Base-by-base conservation (phyloP, 1,140 invertebrate genomes). In the Drosophila ananassae region DNA sequence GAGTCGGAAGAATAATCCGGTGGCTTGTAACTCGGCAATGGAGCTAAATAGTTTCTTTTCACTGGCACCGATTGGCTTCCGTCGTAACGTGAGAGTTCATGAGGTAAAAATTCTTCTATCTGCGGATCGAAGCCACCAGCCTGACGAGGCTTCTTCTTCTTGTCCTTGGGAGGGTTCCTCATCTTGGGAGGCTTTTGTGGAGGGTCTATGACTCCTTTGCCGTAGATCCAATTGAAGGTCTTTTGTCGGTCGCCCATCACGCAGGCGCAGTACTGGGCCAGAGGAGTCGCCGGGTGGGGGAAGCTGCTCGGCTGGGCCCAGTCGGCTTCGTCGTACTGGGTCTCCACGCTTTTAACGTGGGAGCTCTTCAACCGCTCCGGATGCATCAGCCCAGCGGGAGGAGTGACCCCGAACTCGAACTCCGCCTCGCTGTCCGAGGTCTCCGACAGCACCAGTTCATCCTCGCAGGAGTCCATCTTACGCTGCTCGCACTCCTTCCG, bases 321-420 rank as follows among this genome's bases (percentile, higher is more conserved):
- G 56, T 92, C 91, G 2, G 58, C 56, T 22, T 90, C 90, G 13
- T 75, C 54, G 68, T 92, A 92, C 52, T 92, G 91, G 9, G 89
- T 91, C 9, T 76, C 74, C 0, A 34, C 32, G 55, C 85, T 73
- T 2, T 69, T 73, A 0, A 68, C n/a, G 53, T 91, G 59, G 0
- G 53, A 44, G 24, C 41, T 59, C 37, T 76, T 91, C 1, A 81
- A 47, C 0, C 80, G 67, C 24, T 91, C 81, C 0, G 89, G 85
- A 48, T 75, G 85, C 34, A 92, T 87, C 0, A 91, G 37, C 2
- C 91, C 91, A 0, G 89, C 91, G 7, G 91, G 91, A 8, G 91
- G 91, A 5, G 91, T 92, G 1, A 92, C 91, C 2, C 79, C 84
- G 13, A 92, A 90, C 41, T 92, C 89, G 28, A 80, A 90, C 54